Evolutionary conservation across 2,888 invertebrate genomes (phyloP).

Genomic region (Phortica magna): DNA sequence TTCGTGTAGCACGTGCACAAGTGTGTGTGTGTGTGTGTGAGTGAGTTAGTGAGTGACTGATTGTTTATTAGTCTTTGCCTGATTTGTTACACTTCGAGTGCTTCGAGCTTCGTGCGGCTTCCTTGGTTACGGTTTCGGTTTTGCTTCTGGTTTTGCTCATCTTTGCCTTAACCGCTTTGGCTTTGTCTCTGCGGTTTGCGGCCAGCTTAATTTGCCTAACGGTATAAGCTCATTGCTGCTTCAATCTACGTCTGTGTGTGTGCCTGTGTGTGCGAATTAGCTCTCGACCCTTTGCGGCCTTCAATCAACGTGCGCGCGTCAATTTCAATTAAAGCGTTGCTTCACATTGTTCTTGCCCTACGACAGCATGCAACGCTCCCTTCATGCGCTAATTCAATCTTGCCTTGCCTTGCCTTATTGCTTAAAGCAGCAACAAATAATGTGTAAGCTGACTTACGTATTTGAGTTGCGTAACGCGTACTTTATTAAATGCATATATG

Average conservation of each 20-base stretch:
- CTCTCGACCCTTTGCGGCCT: background rate
- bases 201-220: background rate
- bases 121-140: too few species aligned
- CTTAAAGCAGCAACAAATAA: too few species aligned
- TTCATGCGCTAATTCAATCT: too few species aligned
- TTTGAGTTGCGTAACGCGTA: too few species aligned
- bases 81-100: constrained; percentile 50
- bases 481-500: too few species aligned
- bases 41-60: constrained; percentile 49
- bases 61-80: constrained; percentile 60
- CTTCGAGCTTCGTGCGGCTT: background rate
- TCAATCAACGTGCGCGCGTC: background rate
- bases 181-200: constrained; percentile 1
- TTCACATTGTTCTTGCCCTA: background rate
- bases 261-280: background rate
- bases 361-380: too few species aligned
- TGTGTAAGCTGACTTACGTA: too few species aligned
- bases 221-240: background rate
- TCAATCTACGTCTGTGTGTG: background rate
- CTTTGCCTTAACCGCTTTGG: background rate
- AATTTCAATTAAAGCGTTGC: background rate
- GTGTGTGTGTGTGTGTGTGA: constrained; percentile 37
- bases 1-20: constrained; percentile 15
- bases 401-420: too few species aligned
- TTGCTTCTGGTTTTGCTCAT: constrained; percentile 4